These are phyloP conservation scores for Protodeltote pygarga DNA, from an alignment of 2,888 invertebrate genomes.

Conservation along the genomic window DNA sequence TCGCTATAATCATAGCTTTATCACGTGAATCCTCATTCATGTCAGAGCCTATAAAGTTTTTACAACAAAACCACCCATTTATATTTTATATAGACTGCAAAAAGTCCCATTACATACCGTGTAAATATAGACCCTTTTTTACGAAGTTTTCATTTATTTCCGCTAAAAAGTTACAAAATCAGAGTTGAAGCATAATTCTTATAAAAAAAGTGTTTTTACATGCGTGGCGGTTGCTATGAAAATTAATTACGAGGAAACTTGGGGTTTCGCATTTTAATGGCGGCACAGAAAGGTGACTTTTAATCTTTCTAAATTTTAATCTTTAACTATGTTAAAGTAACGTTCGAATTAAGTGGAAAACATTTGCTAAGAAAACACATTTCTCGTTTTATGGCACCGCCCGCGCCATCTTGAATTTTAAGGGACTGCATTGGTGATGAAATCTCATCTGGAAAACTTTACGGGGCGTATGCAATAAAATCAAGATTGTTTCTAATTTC, in stretches of 20 bases:
- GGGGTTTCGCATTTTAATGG: conserved; percentile 43
- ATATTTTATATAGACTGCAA: conserved; percentile 49
- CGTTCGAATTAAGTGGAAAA: conserved; percentile 37
- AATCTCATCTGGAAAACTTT: conserved; percentile 24
- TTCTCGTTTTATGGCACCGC: conserved; percentile 29
- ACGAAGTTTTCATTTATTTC: conserved; percentile 43
- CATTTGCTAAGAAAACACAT: conserved; percentile 34
- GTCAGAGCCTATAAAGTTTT: conserved; percentile 35
- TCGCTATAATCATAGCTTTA: conserved; percentile 21
- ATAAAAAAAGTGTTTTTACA: conserved; percentile 41
- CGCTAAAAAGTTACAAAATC: conserved; percentile 46
- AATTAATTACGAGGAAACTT: conserved; percentile 47
- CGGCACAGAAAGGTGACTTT: conserved; percentile 30
- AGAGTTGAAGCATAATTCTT: conserved; percentile 40
- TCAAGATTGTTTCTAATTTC: not conserved
- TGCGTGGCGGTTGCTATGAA: conserved; percentile 42
- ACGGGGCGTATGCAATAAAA: conserved; percentile 18
- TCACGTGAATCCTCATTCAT: conserved; percentile 16
- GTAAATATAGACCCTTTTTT: conserved; percentile 50
- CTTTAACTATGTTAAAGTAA: conserved; percentile 36
- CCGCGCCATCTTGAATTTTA: conserved; percentile 24
- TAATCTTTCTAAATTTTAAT: conserved; percentile 30
- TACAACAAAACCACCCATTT: conserved; percentile 44
- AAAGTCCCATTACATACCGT: conserved; percentile 45
- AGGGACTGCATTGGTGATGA: conserved; percentile 29